phyloP scores from a whole-genome alignment of 1,140 invertebrate species.

The Pemphigus obesinymphae region DNA sequence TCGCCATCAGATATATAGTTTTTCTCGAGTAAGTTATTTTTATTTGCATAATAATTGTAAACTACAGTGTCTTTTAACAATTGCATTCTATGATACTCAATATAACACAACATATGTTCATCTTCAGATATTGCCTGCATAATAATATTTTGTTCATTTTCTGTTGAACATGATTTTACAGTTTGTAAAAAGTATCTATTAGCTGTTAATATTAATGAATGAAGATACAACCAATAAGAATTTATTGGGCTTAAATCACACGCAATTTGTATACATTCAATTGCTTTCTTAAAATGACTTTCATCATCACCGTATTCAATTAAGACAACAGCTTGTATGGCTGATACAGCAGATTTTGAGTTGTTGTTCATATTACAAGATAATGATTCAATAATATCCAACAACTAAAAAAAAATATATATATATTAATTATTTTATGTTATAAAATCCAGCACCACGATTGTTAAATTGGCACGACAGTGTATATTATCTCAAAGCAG shows the following conservation, averaged over 20 bases:
- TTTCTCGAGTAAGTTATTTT: not conserved
- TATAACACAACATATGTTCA: not conserved
- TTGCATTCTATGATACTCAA: not conserved
- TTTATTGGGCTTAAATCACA: slow-evolving; percentile 16
- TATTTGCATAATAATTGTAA: not conserved
- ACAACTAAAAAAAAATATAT: not conserved
- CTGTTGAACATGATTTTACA: not conserved
- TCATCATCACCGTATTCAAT: not conserved
- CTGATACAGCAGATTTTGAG: not conserved
- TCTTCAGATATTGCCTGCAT: not conserved
- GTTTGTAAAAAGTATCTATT: not conserved
- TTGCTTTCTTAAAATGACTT: not conserved
- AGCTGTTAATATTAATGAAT: not conserved
- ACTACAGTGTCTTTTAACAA: not conserved
- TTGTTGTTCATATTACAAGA: not conserved
- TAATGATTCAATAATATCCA: not conserved
- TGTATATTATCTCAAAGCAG: no score
- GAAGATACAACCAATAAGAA: slow-evolving; percentile 21
- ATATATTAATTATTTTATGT: no score
- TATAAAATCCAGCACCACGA: no score
- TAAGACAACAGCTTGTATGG: not conserved
- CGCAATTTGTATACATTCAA: not conserved
- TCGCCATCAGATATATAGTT: not conserved
- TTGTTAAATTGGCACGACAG: no score
- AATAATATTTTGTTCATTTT: slow-evolving; percentile 19